Evolutionary conservation across 2,113 vertebrate species (phyloP).

Genomic region (Rhabdomys dilectus): DNA sequence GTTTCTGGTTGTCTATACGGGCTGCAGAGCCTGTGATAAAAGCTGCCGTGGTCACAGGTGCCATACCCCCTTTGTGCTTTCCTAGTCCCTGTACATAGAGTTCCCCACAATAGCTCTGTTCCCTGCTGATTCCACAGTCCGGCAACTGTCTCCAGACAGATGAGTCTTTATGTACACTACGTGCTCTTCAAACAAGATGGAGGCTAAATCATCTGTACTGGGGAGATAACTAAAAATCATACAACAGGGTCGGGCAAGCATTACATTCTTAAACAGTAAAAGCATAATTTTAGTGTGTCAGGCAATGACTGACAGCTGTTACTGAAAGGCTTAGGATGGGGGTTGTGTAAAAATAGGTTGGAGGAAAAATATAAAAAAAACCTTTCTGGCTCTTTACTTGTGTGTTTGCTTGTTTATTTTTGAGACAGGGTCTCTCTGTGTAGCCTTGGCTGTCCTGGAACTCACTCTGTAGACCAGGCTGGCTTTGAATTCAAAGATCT

Average conservation of each 20-base stretch:
- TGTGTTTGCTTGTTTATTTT: neutral
- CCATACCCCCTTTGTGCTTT: neutral
- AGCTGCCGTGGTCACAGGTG: neutral
- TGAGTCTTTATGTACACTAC: neutral
- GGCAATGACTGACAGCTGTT: neutral
- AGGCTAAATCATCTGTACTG: neutral
- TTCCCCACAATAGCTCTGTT: neutral
- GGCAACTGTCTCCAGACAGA: neutral
- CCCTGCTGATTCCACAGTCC: neutral
- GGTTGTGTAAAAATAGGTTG: neutral
- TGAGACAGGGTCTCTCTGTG: too few relatives aligned
- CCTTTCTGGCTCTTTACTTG: neutral
- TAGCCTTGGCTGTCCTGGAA: too few relatives aligned
- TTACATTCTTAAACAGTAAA: slow-evolving; percentile 1
- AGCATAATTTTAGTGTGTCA: slow-evolving; percentile 4
- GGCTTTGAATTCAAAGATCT: too few relatives aligned
- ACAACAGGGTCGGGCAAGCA: neutral
- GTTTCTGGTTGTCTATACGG: neutral
- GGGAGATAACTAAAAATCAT: neutral
- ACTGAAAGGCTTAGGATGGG: slow-evolving; percentile 9
- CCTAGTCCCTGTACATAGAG: neutral
- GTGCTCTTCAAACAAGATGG: neutral
- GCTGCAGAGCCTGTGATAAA: neutral
- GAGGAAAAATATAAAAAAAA: neutral
- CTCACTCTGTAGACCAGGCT: too few relatives aligned